Evolutionary conservation across 2,797 vertebrate species (phyloP).

Genomic region (Pseudochaenichthys georgianus): DNA sequence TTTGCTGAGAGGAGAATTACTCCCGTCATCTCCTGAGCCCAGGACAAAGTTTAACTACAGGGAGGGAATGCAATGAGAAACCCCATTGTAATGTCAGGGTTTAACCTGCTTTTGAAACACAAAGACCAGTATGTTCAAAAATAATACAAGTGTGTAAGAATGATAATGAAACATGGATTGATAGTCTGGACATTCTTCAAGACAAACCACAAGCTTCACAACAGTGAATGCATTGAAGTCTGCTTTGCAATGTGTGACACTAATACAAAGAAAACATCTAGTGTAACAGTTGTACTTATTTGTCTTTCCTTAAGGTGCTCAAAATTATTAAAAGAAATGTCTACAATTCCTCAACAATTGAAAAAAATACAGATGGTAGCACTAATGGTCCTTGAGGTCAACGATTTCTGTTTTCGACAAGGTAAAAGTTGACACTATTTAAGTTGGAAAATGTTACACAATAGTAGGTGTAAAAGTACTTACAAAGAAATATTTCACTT

Average conservation of each 20-base stretch:
- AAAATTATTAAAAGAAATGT: not conserved
- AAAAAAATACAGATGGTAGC: not conserved
- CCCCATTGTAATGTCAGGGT: not conserved
- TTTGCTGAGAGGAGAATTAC: constrained; percentile 49
- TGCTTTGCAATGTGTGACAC: not conserved
- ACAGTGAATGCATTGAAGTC: not conserved
- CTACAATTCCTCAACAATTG: not conserved
- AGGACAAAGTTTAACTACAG: constrained; percentile 44
- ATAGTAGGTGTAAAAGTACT: not conserved
- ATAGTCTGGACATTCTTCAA: not conserved
- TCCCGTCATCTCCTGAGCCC: constrained; percentile 41
- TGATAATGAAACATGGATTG: not conserved
- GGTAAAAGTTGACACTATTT: not conserved
- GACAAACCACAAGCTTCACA: not conserved
- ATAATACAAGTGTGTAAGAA: not conserved
- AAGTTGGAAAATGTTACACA: not conserved
- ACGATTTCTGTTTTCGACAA: not conserved
- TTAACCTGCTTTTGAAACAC: constrained; percentile 5
- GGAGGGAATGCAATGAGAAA: constrained; percentile 4
- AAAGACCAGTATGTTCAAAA: not conserved
- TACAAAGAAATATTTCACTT: constrained; percentile 18
- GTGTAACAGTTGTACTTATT: not conserved
- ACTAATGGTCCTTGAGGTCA: not conserved
- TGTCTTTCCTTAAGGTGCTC: not conserved
- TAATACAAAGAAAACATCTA: not conserved